phyloP scores from a whole-genome alignment of 1,140 invertebrate genomes.

The Lepidostoma basale region DNA sequence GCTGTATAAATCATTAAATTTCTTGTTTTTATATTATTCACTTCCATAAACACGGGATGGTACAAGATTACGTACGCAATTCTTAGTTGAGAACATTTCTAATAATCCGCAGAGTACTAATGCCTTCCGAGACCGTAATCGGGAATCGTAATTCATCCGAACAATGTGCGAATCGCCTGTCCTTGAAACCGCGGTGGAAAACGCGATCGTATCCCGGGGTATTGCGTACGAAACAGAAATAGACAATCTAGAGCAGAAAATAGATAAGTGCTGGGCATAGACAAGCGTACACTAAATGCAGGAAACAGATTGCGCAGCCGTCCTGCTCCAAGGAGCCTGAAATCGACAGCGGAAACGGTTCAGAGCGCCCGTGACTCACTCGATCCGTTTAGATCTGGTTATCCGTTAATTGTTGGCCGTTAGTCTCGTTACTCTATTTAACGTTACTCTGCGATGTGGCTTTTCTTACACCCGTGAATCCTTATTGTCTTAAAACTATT shows the following conservation, averaged over 20 bases:
- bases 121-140: neutral
- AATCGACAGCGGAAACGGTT: conserved; percentile 38
- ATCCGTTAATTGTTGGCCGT: conserved; percentile 27
- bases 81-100: too few relatives aligned
- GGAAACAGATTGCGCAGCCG: conserved; percentile 36
- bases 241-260: conserved; percentile 43
- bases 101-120: neutral
- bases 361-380: conserved; percentile 33
- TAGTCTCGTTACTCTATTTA: too few relatives aligned
- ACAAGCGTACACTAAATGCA: conserved; percentile 30
- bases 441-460: too few relatives aligned
- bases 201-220: conserved; percentile 24
- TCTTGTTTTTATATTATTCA: too few relatives aligned
- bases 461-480: too few relatives aligned
- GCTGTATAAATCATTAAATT: too few relatives aligned
- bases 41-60: too few relatives aligned
- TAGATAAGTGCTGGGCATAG: conserved; percentile 30
- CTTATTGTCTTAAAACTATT: too few relatives aligned
- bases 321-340: conserved; percentile 39
- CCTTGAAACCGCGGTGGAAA: conserved; percentile 33
- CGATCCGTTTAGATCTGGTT: conserved; percentile 19
- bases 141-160: neutral
- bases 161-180: conserved; percentile 28
- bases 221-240: conserved; percentile 31
- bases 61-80: too few relatives aligned